These are phyloP conservation scores for Metellina segmentata DNA, from an alignment of 2,888 invertebrate genomes.

Conservation along the genomic window DNA sequence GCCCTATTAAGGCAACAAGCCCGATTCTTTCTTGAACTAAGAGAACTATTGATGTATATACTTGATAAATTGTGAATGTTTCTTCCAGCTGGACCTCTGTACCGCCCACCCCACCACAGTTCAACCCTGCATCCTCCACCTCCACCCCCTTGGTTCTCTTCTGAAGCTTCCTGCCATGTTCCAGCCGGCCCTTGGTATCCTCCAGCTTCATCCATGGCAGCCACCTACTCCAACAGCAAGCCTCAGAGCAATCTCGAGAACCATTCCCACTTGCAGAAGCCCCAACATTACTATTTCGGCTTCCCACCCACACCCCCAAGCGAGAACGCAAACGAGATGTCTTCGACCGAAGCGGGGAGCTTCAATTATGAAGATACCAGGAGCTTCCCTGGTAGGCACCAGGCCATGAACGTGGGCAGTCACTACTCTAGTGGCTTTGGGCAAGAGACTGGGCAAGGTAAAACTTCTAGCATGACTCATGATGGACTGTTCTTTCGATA, in stretches of 20 bases:
- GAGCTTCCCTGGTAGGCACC: conserved; percentile 22
- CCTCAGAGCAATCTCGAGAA: conserved; percentile 7
- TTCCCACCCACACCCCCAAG: conserved; percentile 68
- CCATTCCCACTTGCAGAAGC: conserved; percentile 26
- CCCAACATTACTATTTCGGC: conserved; percentile 55
- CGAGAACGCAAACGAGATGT: conserved; percentile 6
- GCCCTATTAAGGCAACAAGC: neutral
- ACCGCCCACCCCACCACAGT: conserved; percentile 35
- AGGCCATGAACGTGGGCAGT: neutral
- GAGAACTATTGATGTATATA: neutral
- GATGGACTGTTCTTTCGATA: too few species aligned
- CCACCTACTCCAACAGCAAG: conserved; percentile 1
- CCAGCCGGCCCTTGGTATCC: conserved; percentile 43
- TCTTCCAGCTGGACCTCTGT: conserved; percentile 31
- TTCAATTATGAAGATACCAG: conserved; percentile 49
- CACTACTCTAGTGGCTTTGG: neutral
- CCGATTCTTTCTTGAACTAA: neutral
- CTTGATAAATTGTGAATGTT: neutral
- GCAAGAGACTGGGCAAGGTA: conserved; percentile 48
- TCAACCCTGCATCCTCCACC: conserved; percentile 21
- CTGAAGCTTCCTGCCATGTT: conserved; percentile 41
- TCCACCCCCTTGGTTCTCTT: conserved; percentile 49
- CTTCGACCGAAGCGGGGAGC: neutral
- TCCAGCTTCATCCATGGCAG: neutral
- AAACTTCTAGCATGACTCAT: neutral